phyloP scores from a whole-genome alignment of 2,888 invertebrate species.

The Synanthedon formicaeformis region DNA sequence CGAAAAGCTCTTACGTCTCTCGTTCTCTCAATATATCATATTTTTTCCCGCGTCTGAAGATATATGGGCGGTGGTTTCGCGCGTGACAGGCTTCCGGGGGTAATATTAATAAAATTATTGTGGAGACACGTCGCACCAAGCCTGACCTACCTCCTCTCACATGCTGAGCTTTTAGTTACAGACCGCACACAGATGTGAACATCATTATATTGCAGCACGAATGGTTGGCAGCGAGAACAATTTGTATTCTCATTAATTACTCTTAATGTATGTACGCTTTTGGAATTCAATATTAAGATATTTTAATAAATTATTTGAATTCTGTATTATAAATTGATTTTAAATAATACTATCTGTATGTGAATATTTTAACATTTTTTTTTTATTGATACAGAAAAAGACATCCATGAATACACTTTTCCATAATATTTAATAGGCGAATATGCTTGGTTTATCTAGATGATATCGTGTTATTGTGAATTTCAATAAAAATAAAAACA shows the following conservation, averaged over 20 bases:
- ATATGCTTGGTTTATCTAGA: too few relatives aligned
- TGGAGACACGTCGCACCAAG: conserved; percentile 49
- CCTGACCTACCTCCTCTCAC: conserved; percentile 39
- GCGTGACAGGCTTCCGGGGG: conserved; percentile 65
- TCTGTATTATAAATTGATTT: too few relatives aligned
- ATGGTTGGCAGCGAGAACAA: conserved; percentile 15
- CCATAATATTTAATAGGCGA: too few relatives aligned
- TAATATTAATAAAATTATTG: conserved; percentile 71
- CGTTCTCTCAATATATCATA: conserved; percentile 67
- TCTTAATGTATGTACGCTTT: not conserved
- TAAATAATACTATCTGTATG: too few relatives aligned
- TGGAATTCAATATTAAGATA: not conserved
- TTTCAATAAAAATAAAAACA: too few relatives aligned
- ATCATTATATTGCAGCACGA: conserved; percentile 14
- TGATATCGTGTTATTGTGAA: too few relatives aligned
- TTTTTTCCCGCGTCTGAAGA: conserved; percentile 59
- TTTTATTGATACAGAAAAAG: too few relatives aligned
- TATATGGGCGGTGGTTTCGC: conserved; percentile 60
- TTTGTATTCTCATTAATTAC: conserved; percentile 18
- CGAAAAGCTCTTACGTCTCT: conserved; percentile 55
- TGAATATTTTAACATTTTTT: too few relatives aligned
- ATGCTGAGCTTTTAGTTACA: conserved; percentile 6
- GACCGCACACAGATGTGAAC: conserved; percentile 15
- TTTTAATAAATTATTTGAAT: too few relatives aligned
- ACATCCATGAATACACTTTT: too few relatives aligned